These are phyloP conservation scores for Spilosoma lubricipeda DNA, from an alignment of 2,888 invertebrate species.

Conservation along the genomic window DNA sequence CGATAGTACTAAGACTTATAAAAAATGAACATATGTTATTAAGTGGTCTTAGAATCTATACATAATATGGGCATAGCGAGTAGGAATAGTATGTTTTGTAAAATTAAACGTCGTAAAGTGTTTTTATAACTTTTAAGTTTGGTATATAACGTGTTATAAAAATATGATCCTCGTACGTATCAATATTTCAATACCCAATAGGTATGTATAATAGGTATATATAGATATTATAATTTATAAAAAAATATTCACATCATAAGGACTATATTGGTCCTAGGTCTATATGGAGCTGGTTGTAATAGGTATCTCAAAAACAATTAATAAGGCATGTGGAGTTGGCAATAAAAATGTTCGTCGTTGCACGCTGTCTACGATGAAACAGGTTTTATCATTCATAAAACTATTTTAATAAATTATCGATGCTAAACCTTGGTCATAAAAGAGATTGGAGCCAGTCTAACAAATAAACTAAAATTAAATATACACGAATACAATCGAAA, in stretches of 20 bases:
- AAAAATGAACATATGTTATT: too few species aligned
- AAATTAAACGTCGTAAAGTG: not conserved
- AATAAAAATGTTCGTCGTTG: conserved; percentile 62
- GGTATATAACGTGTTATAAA: not conserved
- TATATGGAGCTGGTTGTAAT: conserved; percentile 5
- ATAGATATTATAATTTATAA: not conserved
- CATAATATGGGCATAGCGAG: too few species aligned
- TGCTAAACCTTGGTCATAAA: conserved; percentile 81
- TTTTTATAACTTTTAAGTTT: not conserved
- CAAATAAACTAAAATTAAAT: conserved; percentile 87
- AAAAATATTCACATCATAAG: not conserved
- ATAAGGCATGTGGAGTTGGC: conserved; percentile 56
- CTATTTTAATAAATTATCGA: conserved; percentile 83
- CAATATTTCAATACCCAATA: not conserved
- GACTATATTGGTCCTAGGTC: not conserved
- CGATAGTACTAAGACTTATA: too few species aligned
- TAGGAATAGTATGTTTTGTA: not conserved
- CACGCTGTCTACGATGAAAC: conserved; percentile 63
- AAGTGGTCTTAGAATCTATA: too few species aligned
- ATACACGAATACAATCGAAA: conserved; percentile 86
- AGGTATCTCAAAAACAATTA: conserved; percentile 52
- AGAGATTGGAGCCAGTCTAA: conserved; percentile 81
- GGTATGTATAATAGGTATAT: not conserved
- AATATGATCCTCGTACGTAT: not conserved
- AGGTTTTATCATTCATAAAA: conserved; percentile 83